Base-by-base conservation (phyloP, 37 sponge, comb jelly and placozoan genomes). In the Oscarella lobularis region DNA sequence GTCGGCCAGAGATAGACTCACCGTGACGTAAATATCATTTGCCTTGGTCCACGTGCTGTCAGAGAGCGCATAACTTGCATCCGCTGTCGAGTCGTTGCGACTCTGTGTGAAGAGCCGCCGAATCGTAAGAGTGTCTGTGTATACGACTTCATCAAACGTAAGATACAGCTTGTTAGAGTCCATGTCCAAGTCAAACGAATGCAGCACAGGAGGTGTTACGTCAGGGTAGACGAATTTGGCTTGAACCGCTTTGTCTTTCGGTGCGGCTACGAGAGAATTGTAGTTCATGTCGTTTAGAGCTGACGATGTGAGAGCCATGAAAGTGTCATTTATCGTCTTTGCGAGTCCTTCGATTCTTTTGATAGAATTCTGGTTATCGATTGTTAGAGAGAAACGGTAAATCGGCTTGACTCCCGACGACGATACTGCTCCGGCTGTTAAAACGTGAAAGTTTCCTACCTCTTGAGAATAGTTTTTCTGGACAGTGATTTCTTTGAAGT, bases 71-170 rank as follows among this genome's bases (percentile, higher is more conserved):
- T 29, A 4, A 68, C 29, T 29, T 4, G 6, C 6, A 35, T 35
- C 71, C 9, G 14, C 60, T 27, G 14, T 20, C 29, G 71, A 68
- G 5, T 5, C 71, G 31, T 4, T 14, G 31, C 29, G 31, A 14
- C 71, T 68, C 71, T 68, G 71, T 4, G 33, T 32, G 31, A 5
- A 29, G 31, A 68, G 6, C 33, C 33, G 6, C 31, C 4, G 31
- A 5, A 14, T 68, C 71, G 6, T 82, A 67, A 81, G 68, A n/a
- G 88, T 78, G 29, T 54, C 39, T 38, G 79, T 39, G 55, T 83
- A 78, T 38, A 94, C 79, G 36, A 87, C 87, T 67, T 94, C 95
- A 35, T 90, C 86, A 75, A 87, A 94, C 41, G 81, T 85, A 6
- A 94, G 77, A 36, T 76, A 75, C 1, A 94, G 78, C 14, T 81